A percentile compares a stretch with the other conserved stretches of the same genome.
These are phyloP conservation scores for Bombus pyrosoma DNA, from an alignment of 1,140 invertebrate species.

Conservation along the genomic window DNA sequence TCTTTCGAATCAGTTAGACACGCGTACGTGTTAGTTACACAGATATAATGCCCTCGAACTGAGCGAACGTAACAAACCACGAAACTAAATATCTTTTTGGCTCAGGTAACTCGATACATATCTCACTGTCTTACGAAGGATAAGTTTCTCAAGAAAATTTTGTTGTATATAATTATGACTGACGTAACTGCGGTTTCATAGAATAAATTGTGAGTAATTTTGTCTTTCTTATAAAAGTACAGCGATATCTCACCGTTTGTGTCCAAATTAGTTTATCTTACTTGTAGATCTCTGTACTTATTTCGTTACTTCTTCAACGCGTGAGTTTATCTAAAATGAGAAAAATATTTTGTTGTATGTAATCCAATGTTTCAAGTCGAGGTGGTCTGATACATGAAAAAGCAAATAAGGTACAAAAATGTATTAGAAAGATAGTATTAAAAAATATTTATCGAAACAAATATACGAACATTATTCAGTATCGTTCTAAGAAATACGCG, in stretches of 20 bases:
- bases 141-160: too few species aligned
- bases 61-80: background rate
- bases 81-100: slow-evolving; percentile 4
- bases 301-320: background rate
- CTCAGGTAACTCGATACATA: background rate
- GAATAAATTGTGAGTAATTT: background rate
- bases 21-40: background rate
- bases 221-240: background rate
- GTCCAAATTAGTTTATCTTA: background rate
- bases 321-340: background rate
- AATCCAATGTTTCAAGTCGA: background rate
- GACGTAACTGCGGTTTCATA: background rate
- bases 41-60: background rate
- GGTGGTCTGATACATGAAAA: too few species aligned
- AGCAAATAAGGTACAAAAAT: too few species aligned
- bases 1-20: slow-evolving; percentile 37
- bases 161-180: background rate
- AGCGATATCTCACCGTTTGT: too few species aligned
- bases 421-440: too few species aligned
- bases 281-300: background rate
- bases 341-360: background rate
- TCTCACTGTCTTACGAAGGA: too few species aligned
- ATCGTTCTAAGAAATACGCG: too few species aligned
- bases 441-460: too few species aligned
- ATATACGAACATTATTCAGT: too few species aligned